phyloP scores from a whole-genome alignment of 2,113 vertebrate species.

The Tachuris rubrigastra region DNA sequence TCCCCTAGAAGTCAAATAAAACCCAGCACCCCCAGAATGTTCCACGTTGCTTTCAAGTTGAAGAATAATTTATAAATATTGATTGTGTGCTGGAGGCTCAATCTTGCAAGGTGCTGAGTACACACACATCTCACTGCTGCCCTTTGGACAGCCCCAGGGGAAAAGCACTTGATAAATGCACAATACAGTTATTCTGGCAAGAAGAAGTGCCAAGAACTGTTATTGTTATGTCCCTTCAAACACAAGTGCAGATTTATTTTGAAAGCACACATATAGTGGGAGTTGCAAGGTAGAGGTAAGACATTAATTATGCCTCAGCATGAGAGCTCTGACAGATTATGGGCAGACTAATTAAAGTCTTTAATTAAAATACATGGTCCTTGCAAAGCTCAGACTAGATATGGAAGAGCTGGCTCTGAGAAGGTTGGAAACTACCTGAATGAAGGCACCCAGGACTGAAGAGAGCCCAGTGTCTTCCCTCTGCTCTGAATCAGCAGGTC shows the following conservation, averaged over 20 bases:
- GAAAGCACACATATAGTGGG: conserved; percentile 31
- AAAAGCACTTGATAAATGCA: conserved; percentile 33
- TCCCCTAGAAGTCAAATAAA: background rate
- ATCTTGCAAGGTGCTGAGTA: conserved; percentile 16
- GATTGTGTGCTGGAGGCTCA: conserved; percentile 24
- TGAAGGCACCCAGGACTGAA: background rate
- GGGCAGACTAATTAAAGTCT: conserved; percentile 24
- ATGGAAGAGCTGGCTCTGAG: background rate
- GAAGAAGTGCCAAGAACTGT: conserved; percentile 35
- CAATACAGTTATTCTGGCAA: background rate
- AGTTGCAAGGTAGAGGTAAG: conserved; percentile 34
- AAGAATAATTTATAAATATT: conserved; percentile 16
- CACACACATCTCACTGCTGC: background rate
- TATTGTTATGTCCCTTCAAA: conserved; percentile 45
- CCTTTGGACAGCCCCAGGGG: conserved; percentile 39
- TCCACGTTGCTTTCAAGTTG: background rate
- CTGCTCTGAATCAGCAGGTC: background rate
- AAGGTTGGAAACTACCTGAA: background rate
- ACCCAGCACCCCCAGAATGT: background rate
- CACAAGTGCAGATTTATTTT: conserved; percentile 23
- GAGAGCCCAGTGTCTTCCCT: fast-evolving
- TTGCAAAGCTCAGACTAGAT: background rate
- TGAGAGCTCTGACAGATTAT: conserved; percentile 49
- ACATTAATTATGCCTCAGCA: conserved; percentile 47
- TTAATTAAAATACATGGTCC: conserved; percentile 39